A percentile compares a stretch with the other conserved stretches of the same genome.
Conservation (phyloP, 2,797 vertebrate species). For the Crax fasciolata region DNA sequence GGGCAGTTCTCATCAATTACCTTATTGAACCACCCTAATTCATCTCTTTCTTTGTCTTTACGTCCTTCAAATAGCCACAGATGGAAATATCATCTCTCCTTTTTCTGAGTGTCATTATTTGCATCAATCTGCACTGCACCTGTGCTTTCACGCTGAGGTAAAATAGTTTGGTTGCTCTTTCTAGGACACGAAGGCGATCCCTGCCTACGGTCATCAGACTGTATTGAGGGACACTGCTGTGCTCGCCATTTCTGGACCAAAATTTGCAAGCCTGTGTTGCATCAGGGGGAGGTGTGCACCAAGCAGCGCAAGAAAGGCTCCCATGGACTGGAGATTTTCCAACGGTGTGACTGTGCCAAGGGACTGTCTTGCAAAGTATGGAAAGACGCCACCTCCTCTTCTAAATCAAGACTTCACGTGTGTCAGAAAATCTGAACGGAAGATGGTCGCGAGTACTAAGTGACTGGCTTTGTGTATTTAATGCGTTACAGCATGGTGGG, state of each 20-base stretch:
- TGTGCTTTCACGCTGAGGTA: background rate
- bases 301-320: slow-evolving; percentile 98
- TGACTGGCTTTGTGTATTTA: slow-evolving; percentile 77
- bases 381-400: slow-evolving; percentile 98
- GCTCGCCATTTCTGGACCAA: slow-evolving; percentile 99
- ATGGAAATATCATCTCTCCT: background rate
- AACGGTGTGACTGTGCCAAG: slow-evolving; percentile 97
- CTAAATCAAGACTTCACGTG: slow-evolving; percentile 97
- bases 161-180: slow-evolving; percentile 20
- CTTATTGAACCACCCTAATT: background rate
- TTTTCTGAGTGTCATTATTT: background rate
- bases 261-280: slow-evolving; percentile 98
- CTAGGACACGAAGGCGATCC: slow-evolving; percentile 94
- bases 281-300: slow-evolving; percentile 96
- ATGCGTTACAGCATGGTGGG: slow-evolving; percentile 60
- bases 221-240: slow-evolving; percentile 94
- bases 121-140: background rate
- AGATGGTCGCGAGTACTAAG: background rate
- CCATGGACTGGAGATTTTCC: slow-evolving; percentile 96
- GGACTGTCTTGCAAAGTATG: slow-evolving; percentile 97
- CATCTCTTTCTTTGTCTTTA: background rate
- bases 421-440: slow-evolving; percentile 93
- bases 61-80: background rate
- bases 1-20: background rate
- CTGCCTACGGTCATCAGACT: slow-evolving; percentile 95